phyloP scores from a whole-genome alignment of 2,888 invertebrate genomes.

The Drosophila cracens region DNA sequence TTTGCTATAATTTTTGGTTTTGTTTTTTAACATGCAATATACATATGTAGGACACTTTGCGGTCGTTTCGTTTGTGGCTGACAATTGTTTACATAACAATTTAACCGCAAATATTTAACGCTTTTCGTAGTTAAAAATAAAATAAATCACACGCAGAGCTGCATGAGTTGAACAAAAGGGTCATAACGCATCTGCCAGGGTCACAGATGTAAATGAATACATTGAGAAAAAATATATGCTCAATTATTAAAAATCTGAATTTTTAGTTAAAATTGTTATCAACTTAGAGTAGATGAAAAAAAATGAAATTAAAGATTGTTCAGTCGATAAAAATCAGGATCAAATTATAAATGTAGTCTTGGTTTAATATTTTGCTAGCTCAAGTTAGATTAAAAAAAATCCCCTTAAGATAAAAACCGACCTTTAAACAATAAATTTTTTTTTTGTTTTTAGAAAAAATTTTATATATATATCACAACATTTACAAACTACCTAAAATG shows the following conservation, averaged over 20 bases:
- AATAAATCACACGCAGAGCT: slow-evolving; percentile 20
- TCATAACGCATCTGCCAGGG: not conserved
- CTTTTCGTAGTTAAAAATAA: slow-evolving; percentile 8
- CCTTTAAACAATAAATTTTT: not conserved
- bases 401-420: not conserved
- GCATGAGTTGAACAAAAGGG: slow-evolving; percentile 19
- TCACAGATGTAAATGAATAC: not conserved
- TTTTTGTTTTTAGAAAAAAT: not conserved
- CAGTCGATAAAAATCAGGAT: not conserved
- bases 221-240: not conserved
- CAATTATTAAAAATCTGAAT: not conserved
- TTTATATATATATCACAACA: too few species aligned
- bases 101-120: slow-evolving; percentile 44
- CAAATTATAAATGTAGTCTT: not conserved
- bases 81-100: slow-evolving; percentile 4
- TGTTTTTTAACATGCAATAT: not conserved
- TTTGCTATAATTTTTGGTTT: not conserved
- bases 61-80: not conserved
- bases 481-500: not conserved
- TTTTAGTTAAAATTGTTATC: not conserved
- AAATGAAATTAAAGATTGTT: not conserved
- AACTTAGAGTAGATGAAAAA: not conserved
- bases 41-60: not conserved
- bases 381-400: not conserved
- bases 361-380: not conserved